Evolutionary conservation across 2,113 vertebrate genomes (phyloP), one percentile per base, ranked within the genome.

Genomic region (Glaucomys volans): DNA sequence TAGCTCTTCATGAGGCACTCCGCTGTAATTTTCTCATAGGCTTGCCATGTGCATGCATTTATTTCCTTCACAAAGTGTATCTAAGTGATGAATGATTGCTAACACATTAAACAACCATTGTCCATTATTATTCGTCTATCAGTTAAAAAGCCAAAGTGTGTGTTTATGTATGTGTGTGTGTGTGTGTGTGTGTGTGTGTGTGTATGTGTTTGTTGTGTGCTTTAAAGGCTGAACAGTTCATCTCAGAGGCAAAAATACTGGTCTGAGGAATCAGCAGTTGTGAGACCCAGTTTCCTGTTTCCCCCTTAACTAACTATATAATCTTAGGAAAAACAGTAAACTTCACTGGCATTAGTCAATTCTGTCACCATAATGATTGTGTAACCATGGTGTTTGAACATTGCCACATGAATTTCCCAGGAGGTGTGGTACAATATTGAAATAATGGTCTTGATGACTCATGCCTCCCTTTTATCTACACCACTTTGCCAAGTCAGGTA

Each of bases 31-130:
- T 90, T 81, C 59, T 59, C 62, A 64, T 50, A 35, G 66, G 93
- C n/a, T 95, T 52, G 37, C 50, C 66, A 82, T 69, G 81, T 44
- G 24, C 76, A 57, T 92, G 82, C 67, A 50, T 95, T 86, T 84
- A 69, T 94, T 87, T 88, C 72, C 80, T 85, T 92, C 42, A 74
- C 17, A 52, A 69, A 96, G 79, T 44, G 57, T 42, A 69, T 86
- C 62, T 75, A 84, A 95, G 81, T 92, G 90, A 52, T 66, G 40
- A 80, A 30, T 90, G 92, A 85, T 77, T 90, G 72, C 85, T 75
- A 57, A 24, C 87, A 66, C 37, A n/a, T 50, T 50, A 28, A 66
- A 50, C 6, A 30, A 62, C 32, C 37, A 69, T 59, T 85, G 62
- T 44, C 47, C 83, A 66, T 91, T 86, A 66, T 91, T 86, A 54